A percentile compares a stretch with the other conserved stretches of the same genome.
Evolutionary conservation across 2,888 invertebrate genomes (phyloP).

Genomic region (Pammene aurita): DNA sequence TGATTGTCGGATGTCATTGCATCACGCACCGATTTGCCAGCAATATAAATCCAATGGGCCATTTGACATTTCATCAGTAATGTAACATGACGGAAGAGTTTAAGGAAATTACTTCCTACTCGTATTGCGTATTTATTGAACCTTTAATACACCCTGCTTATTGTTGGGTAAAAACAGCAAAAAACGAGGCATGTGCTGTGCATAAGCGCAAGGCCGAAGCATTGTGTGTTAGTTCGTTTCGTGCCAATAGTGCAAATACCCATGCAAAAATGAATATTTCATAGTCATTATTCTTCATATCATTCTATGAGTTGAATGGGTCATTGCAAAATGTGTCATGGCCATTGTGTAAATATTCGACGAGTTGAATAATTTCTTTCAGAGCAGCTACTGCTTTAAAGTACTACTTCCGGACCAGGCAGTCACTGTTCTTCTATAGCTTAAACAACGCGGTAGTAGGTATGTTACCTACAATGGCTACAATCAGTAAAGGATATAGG

Average conservation of each 20-base stretch:
- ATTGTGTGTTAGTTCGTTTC: conserved; percentile 20
- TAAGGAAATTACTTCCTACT: conserved; percentile 13
- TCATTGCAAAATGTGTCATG: no score
- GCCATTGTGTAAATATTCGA: no score
- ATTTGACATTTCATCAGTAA: conserved; percentile 17
- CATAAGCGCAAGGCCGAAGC: conserved; percentile 23
- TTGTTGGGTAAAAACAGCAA: conserved; percentile 7
- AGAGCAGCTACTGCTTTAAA: neutral
- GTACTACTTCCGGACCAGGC: neutral
- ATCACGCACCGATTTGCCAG: conserved; percentile 12
- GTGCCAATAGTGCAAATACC: conserved; percentile 6
- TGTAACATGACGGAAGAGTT: conserved; percentile 12
- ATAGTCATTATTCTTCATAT: no score
- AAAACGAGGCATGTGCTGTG: neutral
- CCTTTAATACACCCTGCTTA: neutral
- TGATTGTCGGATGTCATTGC: conserved; percentile 15
- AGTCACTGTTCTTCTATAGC: no score
- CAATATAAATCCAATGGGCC: conserved; percentile 16
- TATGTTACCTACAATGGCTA: no score
- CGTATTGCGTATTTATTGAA: neutral
- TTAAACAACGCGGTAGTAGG: no score
- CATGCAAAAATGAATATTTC: conserved; percentile 5
- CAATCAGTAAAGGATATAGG: no score
- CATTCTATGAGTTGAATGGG: neutral
- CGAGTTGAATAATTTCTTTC: no score